A percentile compares a stretch with the other conserved stretches of the same genome.
Evolutionary conservation across 2,797 vertebrate species (phyloP).

Genomic region (Takifugu ocellatus): DNA sequence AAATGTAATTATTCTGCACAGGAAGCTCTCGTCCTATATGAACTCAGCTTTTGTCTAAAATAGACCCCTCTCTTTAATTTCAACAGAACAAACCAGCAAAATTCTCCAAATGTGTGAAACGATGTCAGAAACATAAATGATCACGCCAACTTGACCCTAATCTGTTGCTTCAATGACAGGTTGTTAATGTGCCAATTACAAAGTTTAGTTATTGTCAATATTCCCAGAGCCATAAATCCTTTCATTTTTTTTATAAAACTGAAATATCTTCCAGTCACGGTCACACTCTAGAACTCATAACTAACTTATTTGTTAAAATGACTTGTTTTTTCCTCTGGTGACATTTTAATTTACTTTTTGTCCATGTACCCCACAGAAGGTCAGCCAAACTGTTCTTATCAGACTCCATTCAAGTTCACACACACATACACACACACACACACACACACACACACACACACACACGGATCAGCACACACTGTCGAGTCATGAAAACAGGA

Average conservation of each 20-base stretch:
- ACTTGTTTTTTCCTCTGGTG: neutral
- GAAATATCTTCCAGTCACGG: neutral
- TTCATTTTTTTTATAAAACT: neutral
- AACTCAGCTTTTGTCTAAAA: no score
- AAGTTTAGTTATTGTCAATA: no score
- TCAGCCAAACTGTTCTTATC: conserved; percentile 45
- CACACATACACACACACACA: conserved; percentile 4
- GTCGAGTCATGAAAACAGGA: conserved; percentile 50
- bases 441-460: conserved; percentile 8
- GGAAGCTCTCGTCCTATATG: no score
- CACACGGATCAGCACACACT: conserved; percentile 19
- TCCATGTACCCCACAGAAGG: conserved; percentile 21
- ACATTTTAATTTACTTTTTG: conserved; percentile 18
- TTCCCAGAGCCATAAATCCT: no score
- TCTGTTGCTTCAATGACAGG: no score
- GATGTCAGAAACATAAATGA: no score
- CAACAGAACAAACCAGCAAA: no score
- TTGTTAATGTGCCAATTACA: no score
- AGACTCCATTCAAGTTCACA: conserved; percentile 5
- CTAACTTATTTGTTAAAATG: conserved; percentile 5
- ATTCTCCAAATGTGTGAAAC: no score
- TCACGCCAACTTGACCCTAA: no score
- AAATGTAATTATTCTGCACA: no score
- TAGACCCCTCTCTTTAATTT: no score
- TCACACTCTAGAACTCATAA: conserved; percentile 19